Evolutionary conservation across 2,113 vertebrate species (phyloP).

Genomic region (Aviceda subcristata): DNA sequence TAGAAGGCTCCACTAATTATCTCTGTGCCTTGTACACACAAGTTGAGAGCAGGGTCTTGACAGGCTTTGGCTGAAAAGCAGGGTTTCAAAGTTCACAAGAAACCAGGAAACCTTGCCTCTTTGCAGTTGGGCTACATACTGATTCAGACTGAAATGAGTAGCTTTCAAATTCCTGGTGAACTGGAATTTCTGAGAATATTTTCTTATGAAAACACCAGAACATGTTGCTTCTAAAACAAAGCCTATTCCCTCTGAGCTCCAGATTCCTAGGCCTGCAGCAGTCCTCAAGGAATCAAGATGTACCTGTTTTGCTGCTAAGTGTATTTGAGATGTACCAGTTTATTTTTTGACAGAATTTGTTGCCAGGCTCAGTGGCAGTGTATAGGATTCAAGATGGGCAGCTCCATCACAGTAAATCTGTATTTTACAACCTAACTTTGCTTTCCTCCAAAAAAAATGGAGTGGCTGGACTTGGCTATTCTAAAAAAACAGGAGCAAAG

Average conservation of each 20-base stretch:
- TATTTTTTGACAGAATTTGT: not conserved
- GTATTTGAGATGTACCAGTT: not conserved
- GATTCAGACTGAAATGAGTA: not conserved
- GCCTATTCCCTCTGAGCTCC: not conserved
- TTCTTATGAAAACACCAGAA: not conserved
- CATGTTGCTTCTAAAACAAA: not conserved
- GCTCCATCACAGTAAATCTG: not conserved
- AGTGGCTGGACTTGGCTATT: not conserved
- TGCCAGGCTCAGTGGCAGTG: not conserved
- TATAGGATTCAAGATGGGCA: not conserved
- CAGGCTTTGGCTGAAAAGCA: not conserved
- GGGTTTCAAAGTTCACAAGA: not conserved
- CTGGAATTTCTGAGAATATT: not conserved
- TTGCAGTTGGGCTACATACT: not conserved
- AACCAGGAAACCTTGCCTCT: not conserved
- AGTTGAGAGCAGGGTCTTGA: not conserved
- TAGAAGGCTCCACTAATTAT: not conserved
- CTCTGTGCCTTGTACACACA: not conserved
- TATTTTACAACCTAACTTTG: not conserved
- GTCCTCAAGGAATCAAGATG: not conserved
- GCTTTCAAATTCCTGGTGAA: not conserved
- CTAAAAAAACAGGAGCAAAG: not conserved
- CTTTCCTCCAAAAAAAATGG: not conserved
- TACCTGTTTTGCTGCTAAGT: not conserved
- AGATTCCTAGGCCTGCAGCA: not conserved